Conservation (phyloP, 2,797 vertebrate genomes). For the Austrolebias charrua region DNA sequence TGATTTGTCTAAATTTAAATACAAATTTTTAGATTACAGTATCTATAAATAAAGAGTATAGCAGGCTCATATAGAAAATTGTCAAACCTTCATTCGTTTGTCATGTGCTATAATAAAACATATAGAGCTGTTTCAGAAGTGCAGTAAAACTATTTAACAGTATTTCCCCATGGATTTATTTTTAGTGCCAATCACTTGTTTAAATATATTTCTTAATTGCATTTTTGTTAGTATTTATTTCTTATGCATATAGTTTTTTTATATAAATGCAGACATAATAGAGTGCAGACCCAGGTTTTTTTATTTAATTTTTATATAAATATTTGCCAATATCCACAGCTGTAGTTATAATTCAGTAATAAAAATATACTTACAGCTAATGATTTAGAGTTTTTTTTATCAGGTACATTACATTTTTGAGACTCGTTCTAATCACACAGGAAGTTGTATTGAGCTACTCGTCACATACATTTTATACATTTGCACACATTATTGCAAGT, state of each 20-base stretch:
- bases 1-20: not conserved
- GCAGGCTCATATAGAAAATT: not conserved
- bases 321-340: too few relatives aligned
- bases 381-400: too few relatives aligned
- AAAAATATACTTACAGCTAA: too few relatives aligned
- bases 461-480: not conserved
- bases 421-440: too few relatives aligned
- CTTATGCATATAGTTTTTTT: too few relatives aligned
- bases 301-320: too few relatives aligned
- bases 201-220: not conserved
- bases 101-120: not conserved
- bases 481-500: constrained; percentile 11
- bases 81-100: not conserved
- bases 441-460: not conserved
- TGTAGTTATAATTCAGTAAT: too few relatives aligned
- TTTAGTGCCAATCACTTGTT: not conserved
- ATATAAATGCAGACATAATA: too few relatives aligned
- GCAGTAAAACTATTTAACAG: not conserved
- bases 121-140: not conserved
- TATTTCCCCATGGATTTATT: not conserved
- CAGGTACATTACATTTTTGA: too few relatives aligned
- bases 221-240: not conserved
- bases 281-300: too few relatives aligned
- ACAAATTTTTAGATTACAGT: not conserved
- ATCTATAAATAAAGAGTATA: not conserved